Evolutionary conservation across 2,113 vertebrate genomes (phyloP).

Genomic region (Smithornis capensis): DNA sequence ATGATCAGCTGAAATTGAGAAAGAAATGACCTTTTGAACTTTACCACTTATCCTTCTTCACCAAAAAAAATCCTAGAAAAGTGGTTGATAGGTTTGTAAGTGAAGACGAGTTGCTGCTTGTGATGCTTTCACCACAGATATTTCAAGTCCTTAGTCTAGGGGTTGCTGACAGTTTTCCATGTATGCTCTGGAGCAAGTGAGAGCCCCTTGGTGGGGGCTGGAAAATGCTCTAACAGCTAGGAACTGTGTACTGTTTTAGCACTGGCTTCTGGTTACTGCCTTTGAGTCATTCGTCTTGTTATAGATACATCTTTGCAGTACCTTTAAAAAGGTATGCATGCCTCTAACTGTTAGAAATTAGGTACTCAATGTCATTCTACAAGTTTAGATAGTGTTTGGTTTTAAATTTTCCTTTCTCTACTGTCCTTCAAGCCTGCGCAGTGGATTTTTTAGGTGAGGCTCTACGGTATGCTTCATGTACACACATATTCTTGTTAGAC

Average conservation of each 20-base stretch:
- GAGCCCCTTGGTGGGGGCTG: fast-evolving
- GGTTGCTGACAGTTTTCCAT: neutral
- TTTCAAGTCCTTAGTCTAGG: neutral
- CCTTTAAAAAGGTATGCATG: neutral
- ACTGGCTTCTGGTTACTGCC: neutral
- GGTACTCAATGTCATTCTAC: neutral
- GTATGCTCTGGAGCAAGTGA: neutral
- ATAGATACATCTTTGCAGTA: neutral
- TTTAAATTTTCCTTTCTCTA: neutral
- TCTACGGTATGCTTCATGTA: neutral
- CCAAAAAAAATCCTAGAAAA: neutral
- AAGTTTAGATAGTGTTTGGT: neutral
- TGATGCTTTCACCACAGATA: neutral
- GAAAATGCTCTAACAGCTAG: neutral
- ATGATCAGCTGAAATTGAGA: neutral
- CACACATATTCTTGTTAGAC: neutral
- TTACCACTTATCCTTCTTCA: neutral
- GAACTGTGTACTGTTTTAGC: neutral
- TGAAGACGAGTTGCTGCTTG: neutral
- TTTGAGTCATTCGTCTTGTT: neutral
- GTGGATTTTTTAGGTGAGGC: too few species aligned
- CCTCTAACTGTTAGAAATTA: neutral
- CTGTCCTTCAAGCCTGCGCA: too few species aligned
- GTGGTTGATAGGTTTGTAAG: neutral
- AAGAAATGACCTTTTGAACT: neutral